Evolutionary conservation across 2,888 invertebrate genomes (phyloP), one percentile per base, ranked within the genome.

Genomic region (Perdita meconis): DNA sequence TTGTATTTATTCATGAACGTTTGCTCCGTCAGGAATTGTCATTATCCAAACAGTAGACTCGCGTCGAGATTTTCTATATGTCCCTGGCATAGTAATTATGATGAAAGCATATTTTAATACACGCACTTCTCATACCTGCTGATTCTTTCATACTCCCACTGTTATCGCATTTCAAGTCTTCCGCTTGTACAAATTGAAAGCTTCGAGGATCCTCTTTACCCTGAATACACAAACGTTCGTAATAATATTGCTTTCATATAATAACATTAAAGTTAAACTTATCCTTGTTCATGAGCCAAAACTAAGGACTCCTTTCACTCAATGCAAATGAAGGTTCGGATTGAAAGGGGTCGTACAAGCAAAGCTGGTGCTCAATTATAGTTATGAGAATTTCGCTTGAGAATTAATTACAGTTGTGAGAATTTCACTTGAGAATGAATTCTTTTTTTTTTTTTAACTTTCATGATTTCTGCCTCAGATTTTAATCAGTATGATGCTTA

Each of bases 181-280:
- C 53, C 57, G 24, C 13, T 12, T 26, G 36, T 34, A 42, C 59
- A 26, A 55, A 38, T 56, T 55, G 47, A 60, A 55, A 55, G 57
- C 61, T 64, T 42, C 64, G 30, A 19, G 30, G 56, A 51, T 63
- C 60, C 59, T 69, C 61, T 73, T 60, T 61, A n/a, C 6, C 65
- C 26, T 13, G 51, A 22, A 68, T 51, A 59, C 51, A 53, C 38
- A 19, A 30, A 50, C 38, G 34, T 47, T 42, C 38, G 76, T 72
- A 78, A 79, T 81, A 75, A 84, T 73, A 81, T 79, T 81, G 73
- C 70, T 73, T 68, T 53, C 53, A 51, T 60, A 71, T 71, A 78
- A 84, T 79, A 80, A 80, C 71, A 64, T 70, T 80, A 72, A 75
- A 83, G 78, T 79, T 77, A 69, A 80, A 79, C 79, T 83, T 77